Evolutionary conservation across 2,797 vertebrate species (phyloP).

Genomic region (Pyrocephalus nanus): DNA sequence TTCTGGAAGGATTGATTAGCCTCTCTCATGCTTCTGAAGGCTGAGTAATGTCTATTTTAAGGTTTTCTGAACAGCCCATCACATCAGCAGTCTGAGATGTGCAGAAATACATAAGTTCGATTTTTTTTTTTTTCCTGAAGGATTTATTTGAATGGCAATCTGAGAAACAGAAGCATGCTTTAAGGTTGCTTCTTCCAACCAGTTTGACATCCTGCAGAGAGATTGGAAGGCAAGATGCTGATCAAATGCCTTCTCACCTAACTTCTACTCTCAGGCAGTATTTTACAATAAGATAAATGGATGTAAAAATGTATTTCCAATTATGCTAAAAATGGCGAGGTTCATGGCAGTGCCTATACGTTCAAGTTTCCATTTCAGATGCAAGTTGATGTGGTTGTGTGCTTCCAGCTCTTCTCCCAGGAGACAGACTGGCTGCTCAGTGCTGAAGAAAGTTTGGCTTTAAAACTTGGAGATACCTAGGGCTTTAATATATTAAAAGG

Average conservation of each 20-base stretch:
- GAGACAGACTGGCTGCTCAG: background rate
- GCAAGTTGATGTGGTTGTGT: background rate
- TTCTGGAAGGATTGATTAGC: conserved; percentile 25
- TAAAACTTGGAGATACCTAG: background rate
- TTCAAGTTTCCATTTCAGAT: background rate
- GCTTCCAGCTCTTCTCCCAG: background rate
- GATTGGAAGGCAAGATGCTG: background rate
- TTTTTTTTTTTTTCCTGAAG: background rate
- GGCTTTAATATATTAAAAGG: background rate
- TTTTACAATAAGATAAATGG: background rate
- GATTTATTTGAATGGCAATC: background rate
- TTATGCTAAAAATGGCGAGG: background rate
- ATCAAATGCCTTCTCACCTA: background rate
- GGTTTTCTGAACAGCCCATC: background rate
- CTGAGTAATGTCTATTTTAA: conserved; percentile 47
- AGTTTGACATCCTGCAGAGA: background rate
- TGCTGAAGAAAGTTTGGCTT: background rate
- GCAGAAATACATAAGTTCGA: background rate
- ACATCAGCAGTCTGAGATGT: background rate
- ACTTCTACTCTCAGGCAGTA: background rate
- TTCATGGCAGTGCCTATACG: background rate
- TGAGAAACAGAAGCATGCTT: background rate
- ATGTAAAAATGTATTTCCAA: background rate
- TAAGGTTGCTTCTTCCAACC: background rate
- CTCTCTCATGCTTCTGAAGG: conserved; percentile 9